These are phyloP conservation scores for Eupithecia abbreviata DNA, from an alignment of 2,888 invertebrate species.

Conservation along the genomic window DNA sequence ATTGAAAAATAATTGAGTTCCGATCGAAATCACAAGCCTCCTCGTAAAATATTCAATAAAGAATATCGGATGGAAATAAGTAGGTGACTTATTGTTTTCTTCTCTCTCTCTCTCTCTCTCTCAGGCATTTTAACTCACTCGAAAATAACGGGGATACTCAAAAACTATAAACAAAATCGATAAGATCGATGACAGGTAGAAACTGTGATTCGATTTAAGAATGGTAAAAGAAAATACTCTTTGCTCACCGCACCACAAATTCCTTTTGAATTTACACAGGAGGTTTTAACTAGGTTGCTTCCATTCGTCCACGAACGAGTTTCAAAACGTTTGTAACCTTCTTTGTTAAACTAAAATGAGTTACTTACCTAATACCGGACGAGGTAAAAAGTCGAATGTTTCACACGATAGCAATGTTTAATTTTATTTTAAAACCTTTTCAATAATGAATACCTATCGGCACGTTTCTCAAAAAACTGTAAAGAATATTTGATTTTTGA, in stretches of 20 bases:
- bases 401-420: no score
- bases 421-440: no score
- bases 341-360: not conserved
- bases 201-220: no score
- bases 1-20: slow-evolving; percentile 1
- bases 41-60: slow-evolving; percentile 2
- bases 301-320: no score
- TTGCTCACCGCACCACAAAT: no score
- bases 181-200: no score
- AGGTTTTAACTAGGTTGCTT: no score
- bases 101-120: not conserved
- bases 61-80: slow-evolving; percentile 4
- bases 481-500: no score
- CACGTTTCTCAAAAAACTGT: not conserved
- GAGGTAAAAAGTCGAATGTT: no score
- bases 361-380: not conserved
- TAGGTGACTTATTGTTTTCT: not conserved
- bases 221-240: no score
- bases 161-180: not conserved
- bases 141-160: no score
- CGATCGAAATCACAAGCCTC: not conserved
- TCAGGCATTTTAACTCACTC: not conserved
- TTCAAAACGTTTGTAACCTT: not conserved
- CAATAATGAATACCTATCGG: not conserved
- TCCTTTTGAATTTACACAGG: not conserved